Conservation (phyloP, 1,140 invertebrate genomes). For the Diploscapter pachys region DNA sequence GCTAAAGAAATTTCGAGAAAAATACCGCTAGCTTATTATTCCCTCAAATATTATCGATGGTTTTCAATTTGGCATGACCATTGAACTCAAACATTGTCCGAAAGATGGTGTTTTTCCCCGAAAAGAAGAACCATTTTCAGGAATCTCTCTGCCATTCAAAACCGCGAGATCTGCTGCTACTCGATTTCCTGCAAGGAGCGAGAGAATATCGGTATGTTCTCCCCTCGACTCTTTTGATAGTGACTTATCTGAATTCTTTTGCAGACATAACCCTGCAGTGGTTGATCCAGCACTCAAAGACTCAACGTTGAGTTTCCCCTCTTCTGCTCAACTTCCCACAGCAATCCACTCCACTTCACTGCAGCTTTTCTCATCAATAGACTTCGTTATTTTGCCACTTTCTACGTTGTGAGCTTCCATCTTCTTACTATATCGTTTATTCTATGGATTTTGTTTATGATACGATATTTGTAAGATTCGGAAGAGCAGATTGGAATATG, state of each 20-base stretch:
- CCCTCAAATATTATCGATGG: too few relatives aligned
- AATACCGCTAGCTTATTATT: too few relatives aligned
- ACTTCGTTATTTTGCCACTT: too few relatives aligned
- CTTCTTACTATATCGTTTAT: background rate
- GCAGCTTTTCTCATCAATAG: too few relatives aligned
- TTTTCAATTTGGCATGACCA: too few relatives aligned
- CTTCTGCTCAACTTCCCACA: background rate
- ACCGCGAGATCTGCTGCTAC: slow-evolving; percentile 99
- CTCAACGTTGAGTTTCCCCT: slow-evolving; percentile 64
- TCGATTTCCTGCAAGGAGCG: slow-evolving; percentile 99
- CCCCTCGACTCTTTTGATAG: slow-evolving; percentile 1
- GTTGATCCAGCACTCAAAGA: slow-evolving; percentile 96
- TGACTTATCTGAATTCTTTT: slow-evolving; percentile 40
- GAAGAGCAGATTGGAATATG: background rate
- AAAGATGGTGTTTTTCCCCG: background rate
- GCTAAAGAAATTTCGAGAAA: too few relatives aligned
- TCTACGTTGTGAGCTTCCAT: too few relatives aligned
- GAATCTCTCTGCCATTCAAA: slow-evolving; percentile 94
- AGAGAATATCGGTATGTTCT: slow-evolving; percentile 83
- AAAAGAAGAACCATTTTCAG: slow-evolving; percentile 65
- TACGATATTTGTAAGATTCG: background rate
- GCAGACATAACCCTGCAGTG: slow-evolving; percentile 95
- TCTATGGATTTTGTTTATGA: background rate
- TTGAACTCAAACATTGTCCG: background rate
- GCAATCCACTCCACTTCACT: background rate